Conservation (phyloP, 2,113 vertebrate genomes). For the Triplophysa siluroides region DNA sequence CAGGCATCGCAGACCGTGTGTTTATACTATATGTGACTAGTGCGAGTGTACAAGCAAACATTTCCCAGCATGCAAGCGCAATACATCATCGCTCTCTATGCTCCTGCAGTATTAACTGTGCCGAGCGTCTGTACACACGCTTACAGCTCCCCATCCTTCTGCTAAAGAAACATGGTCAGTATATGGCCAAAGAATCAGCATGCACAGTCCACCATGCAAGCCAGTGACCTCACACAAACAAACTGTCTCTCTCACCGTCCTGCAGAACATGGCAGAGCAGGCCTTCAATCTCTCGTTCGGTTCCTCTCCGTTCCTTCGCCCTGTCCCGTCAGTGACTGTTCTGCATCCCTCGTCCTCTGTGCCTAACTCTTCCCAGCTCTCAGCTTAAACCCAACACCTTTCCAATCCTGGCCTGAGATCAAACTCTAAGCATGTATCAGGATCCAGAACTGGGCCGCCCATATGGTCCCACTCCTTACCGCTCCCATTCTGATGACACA, state of each 20-base stretch:
- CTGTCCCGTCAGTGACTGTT: neutral
- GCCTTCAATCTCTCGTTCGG: conserved; percentile 1
- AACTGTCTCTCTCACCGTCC: conserved; percentile 40
- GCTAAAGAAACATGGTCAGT: neutral
- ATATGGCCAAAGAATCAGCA: neutral
- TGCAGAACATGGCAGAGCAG: conserved; percentile 42
- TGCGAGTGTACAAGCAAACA: neutral
- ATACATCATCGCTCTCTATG: neutral
- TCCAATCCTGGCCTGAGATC: conserved; percentile 33
- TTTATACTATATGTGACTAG: neutral
- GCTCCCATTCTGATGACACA: conserved; percentile 37
- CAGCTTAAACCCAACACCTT: conserved; percentile 32
- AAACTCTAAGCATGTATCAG: conserved; percentile 32
- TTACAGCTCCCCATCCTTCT: neutral
- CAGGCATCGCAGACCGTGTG: neutral
- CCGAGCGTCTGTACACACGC: neutral
- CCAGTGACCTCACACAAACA: neutral
- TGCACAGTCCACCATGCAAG: neutral
- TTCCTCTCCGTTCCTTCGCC: neutral
- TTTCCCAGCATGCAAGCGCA: conserved; percentile 18
- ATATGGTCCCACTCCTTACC: conserved; percentile 49
- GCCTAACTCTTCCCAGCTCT: neutral
- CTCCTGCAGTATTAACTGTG: neutral
- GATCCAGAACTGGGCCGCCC: conserved; percentile 44
- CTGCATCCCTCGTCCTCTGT: conserved; percentile 7